Percentiles rank a stretch among this genome's conserved stretches.
These are phyloP conservation scores for Drosophila pallidifrons DNA, from an alignment of 1,140 invertebrate genomes.

Conservation along the genomic window DNA sequence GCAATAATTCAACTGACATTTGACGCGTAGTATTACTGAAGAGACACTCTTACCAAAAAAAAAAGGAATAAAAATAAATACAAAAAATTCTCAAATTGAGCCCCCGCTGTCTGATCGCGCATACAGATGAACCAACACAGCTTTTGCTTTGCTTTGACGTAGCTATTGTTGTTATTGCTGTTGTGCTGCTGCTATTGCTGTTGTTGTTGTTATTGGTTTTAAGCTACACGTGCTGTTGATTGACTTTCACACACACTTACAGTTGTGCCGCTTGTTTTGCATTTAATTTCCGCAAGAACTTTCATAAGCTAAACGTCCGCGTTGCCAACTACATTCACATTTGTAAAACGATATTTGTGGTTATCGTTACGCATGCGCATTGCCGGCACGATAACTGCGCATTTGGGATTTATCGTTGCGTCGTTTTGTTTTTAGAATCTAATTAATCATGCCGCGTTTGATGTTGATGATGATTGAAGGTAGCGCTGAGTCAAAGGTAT, in stretches of 20 bases:
- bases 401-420: slow-evolving; percentile 8
- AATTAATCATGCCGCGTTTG: slow-evolving; percentile 33
- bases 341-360: slow-evolving; percentile 13
- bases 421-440: not conserved
- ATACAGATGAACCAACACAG: slow-evolving; percentile 39
- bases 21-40: slow-evolving; percentile 22
- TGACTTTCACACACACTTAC: slow-evolving; percentile 72
- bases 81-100: slow-evolving; percentile 23
- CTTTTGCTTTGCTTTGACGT: not conserved
- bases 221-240: slow-evolving; percentile 80
- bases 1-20: slow-evolving; percentile 70
- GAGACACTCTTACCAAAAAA: slow-evolving; percentile 10
- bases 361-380: slow-evolving; percentile 14
- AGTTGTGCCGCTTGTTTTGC: slow-evolving; percentile 19
- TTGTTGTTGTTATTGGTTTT: slow-evolving; percentile 47
- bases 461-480: slow-evolving; percentile 17
- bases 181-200: slow-evolving; percentile 29
- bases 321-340: slow-evolving; percentile 12
- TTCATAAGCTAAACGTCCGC: slow-evolving; percentile 9
- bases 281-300: slow-evolving; percentile 45
- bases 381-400: slow-evolving; percentile 7
- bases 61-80: not conserved
- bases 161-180: slow-evolving; percentile 23
- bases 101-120: slow-evolving; percentile 17
- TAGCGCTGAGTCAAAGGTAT: slow-evolving; percentile 41